These are phyloP conservation scores for Hyphantria cunea DNA, from an alignment of 1,140 invertebrate genomes.

Conservation along the genomic window DNA sequence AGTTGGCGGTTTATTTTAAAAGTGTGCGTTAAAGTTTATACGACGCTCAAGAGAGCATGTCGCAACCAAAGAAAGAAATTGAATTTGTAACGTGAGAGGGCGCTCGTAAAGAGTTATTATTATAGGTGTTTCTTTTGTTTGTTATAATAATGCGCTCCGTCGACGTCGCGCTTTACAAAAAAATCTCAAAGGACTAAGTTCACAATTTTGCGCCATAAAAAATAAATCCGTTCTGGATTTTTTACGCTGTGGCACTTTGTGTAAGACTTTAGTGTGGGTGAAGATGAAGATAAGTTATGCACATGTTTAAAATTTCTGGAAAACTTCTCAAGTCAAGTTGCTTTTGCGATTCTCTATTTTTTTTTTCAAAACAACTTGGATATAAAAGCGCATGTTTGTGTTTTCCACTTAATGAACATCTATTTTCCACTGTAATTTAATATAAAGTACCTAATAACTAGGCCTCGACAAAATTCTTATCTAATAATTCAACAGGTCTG, in stretches of 20 bases:
- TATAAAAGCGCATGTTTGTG: too few species aligned
- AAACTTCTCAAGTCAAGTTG: not conserved
- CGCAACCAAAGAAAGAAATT: constrained; percentile 45
- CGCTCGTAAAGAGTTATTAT: constrained; percentile 44
- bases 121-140: constrained; percentile 38
- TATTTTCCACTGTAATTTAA: too few species aligned
- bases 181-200: constrained; percentile 20
- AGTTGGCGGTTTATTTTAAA: constrained; percentile 44
- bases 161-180: constrained; percentile 15
- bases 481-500: too few species aligned
- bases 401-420: too few species aligned
- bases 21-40: constrained; percentile 39
- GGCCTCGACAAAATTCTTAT: too few species aligned
- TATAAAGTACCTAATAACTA: too few species aligned
- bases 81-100: constrained; percentile 46
- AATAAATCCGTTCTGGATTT: constrained; percentile 16
- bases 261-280: too few species aligned
- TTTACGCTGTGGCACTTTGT: constrained; percentile 9
- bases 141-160: constrained; percentile 31
- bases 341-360: not conserved
- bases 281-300: not conserved
- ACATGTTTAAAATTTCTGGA: not conserved
- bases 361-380: not conserved
- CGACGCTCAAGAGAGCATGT: constrained; percentile 32
- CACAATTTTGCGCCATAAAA: constrained; percentile 16